phyloP scores from a whole-genome alignment of 92 coral and sea anemone genomes.

The Siderastrea siderea region DNA sequence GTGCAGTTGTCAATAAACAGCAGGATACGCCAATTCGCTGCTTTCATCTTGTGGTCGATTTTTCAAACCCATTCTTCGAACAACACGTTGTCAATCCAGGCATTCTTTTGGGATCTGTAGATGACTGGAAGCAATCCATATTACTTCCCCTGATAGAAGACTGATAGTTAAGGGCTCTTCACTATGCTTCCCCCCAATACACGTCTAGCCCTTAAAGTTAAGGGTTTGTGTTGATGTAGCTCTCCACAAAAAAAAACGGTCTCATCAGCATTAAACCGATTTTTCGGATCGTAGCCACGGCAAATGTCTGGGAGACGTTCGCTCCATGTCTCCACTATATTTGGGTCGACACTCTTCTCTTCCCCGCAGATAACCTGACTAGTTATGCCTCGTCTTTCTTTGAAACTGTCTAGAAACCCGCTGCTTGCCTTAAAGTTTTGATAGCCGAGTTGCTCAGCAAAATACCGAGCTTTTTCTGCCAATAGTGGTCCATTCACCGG shows the following conservation, averaged over 20 bases:
- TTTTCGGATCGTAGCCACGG: slow-evolving; percentile 16
- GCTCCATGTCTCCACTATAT: slow-evolving; percentile 42
- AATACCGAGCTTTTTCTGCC: slow-evolving; percentile 53
- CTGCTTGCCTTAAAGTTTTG: slow-evolving; percentile 50
- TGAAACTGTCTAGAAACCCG: slow-evolving; percentile 53
- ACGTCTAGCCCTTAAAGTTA: slow-evolving; percentile 38
- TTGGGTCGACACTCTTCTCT: slow-evolving; percentile 46
- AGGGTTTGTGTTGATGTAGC: slow-evolving; percentile 42
- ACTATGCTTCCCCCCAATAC: slow-evolving; percentile 37
- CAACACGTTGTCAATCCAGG: slow-evolving; percentile 32
- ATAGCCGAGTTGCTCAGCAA: slow-evolving; percentile 41
- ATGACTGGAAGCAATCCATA: slow-evolving; percentile 50
- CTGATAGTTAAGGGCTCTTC: slow-evolving; percentile 30
- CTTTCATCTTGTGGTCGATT: slow-evolving; percentile 47
- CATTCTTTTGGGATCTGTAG: slow-evolving; percentile 46
- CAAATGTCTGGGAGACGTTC: slow-evolving; percentile 53
- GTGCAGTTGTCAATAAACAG: slow-evolving; percentile 53
- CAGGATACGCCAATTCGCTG: slow-evolving; percentile 37
- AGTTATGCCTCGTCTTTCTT: slow-evolving; percentile 54
- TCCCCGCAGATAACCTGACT: slow-evolving; percentile 55
- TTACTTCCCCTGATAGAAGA: slow-evolving; percentile 32
- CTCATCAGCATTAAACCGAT: slow-evolving; percentile 50
- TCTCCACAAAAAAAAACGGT: slow-evolving; percentile 23
- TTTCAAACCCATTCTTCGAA: slow-evolving; percentile 39
- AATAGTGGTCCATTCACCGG: slow-evolving; percentile 43